Evolutionary conservation across 2,888 invertebrate species (phyloP).

Genomic region (Buathra laborator): DNA sequence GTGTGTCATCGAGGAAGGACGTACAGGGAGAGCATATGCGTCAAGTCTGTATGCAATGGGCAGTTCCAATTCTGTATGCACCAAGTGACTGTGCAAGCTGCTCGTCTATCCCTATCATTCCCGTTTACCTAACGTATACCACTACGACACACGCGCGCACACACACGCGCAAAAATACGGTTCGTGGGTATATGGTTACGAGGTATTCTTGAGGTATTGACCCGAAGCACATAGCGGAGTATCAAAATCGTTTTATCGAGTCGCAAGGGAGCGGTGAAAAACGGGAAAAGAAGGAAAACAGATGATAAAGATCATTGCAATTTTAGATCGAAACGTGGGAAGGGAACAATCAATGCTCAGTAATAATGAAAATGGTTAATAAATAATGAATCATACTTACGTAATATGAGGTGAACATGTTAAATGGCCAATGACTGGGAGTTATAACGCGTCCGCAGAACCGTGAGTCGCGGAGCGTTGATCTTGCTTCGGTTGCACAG

Average conservation of each 20-base stretch:
- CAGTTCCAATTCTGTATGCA: constrained; percentile 58
- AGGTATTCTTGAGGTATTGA: background rate
- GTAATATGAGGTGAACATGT: background rate
- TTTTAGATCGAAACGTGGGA: too few species aligned
- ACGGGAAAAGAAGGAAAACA: too few species aligned
- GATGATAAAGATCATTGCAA: too few species aligned
- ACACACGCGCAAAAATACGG: background rate
- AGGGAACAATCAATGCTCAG: background rate
- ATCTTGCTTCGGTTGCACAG: constrained; percentile 35
- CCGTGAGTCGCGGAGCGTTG: constrained; percentile 18
- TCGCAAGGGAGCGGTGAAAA: too few species aligned
- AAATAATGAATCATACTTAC: background rate
- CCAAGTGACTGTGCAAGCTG: constrained; percentile 43
- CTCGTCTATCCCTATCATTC: constrained; percentile 28
- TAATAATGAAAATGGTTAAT: background rate
- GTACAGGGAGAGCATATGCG: constrained; percentile 45
- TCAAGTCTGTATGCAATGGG: constrained; percentile 27
- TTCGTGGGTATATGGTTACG: background rate
- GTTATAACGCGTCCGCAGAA: background rate
- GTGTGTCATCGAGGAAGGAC: constrained; percentile 53
- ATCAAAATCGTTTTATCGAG: too few species aligned
- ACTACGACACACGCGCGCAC: background rate
- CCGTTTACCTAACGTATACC: constrained; percentile 36
- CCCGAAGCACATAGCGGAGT: background rate
- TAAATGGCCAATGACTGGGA: constrained; percentile 5